Base-by-base conservation (phyloP, 30 jellyfish, hydroid and myxozoan species). In the Chrysaora quinquecirrha region DNA sequence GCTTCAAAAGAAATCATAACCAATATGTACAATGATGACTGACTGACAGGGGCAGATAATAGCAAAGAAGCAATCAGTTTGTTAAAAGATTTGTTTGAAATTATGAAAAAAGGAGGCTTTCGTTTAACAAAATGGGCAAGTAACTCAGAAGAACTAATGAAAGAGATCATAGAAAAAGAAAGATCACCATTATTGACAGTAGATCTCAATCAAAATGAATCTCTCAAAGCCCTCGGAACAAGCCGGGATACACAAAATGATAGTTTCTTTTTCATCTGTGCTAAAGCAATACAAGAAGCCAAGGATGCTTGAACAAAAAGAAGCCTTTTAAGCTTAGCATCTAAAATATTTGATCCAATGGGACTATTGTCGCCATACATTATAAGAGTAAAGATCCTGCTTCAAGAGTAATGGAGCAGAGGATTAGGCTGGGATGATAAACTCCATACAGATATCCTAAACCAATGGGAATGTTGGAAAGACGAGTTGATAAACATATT, bases 281-380 rank as follows among this genome's bases (percentile, higher is more conserved):
- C 62, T 1, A 33, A 68, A 27, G 29, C 12, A 2, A 9, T 68
- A n/a, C 29, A 21, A 18, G 65, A 28, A 6, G 0, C 7, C 54
- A 31, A 10, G 14, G 67, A 68, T 21, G 20, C 64, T 10, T 62
- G 19, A 30, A 68, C 80, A 4, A 68, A 68, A 63, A 30, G 80
- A 11, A 18, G 64, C n/a, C n/a, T 68, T 35, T 68, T 68, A 63
- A 68, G 80, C 27, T 21, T 43, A 28, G 68, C 83, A 35, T 34
- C 83, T 21, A 75, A 75, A n/a, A 24, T 73, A 33, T 75, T 50
- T 75, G 87, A 48, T 49, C 77, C 87, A 12, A 28, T 48, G 76
- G 74, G 78, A 3, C 30, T 75, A 16, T 30, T 60, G 25, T 11
- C 77, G 29, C 87, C 62, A 2, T 25, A 20, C 34, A 60, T 75